Conservation (phyloP, 1,140 invertebrate genomes). For the Aphaenogaster ashmeadi region DNA sequence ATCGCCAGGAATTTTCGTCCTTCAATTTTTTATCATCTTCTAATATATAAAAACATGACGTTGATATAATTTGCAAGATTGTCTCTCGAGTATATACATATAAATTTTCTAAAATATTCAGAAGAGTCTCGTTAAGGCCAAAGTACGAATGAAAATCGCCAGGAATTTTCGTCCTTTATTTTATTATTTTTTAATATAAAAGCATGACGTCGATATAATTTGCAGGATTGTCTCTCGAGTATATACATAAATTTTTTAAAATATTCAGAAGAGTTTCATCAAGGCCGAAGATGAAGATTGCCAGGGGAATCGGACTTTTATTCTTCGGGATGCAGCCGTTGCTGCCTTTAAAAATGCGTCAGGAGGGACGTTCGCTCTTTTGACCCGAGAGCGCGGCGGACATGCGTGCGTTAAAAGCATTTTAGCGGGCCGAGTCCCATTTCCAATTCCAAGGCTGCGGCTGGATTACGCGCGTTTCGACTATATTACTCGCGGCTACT, state of each 20-base stretch:
- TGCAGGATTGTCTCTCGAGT: background rate
- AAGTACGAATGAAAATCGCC: no score
- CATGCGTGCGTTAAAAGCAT: constrained; percentile 1
- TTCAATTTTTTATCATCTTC: background rate
- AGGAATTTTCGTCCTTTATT: background rate
- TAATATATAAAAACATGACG: no score
- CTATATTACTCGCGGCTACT: constrained; percentile 37
- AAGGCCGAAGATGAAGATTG: background rate
- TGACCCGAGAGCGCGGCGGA: background rate
- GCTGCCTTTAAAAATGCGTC: background rate
- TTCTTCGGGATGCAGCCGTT: background rate
- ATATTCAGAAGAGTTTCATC: background rate
- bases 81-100: no score
- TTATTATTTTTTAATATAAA: no score
- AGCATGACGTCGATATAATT: background rate
- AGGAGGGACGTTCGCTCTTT: constrained; percentile 41
- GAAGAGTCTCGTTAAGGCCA: no score
- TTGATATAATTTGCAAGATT: no score
- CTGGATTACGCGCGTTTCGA: constrained; percentile 50
- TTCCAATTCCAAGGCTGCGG: constrained; percentile 55
- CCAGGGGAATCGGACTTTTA: background rate
- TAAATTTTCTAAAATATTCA: no score
- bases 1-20: no score
- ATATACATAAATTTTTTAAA: background rate
- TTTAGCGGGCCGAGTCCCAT: constrained; percentile 38